phyloP scores from a whole-genome alignment of 1,140 invertebrate species.

The Euura saliciscinereae region DNA sequence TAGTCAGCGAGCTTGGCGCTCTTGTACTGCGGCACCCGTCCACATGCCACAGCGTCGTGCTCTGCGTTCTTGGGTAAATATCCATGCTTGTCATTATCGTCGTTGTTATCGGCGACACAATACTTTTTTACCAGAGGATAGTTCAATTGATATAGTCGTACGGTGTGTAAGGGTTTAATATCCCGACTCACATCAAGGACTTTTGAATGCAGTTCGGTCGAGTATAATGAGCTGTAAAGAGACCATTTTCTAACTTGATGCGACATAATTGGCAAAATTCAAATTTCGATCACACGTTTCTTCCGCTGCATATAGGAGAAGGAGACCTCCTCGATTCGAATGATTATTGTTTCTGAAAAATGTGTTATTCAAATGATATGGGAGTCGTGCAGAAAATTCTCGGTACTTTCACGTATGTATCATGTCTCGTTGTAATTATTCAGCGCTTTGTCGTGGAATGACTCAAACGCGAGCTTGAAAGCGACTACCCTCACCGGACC shows the following conservation, averaged over 20 bases:
- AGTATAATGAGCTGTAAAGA: too few relatives aligned
- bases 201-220: too few relatives aligned
- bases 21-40: slow-evolving; percentile 68
- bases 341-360: slow-evolving; percentile 34
- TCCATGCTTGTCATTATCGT: background rate
- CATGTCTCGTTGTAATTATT: slow-evolving; percentile 40
- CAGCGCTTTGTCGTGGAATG: slow-evolving; percentile 84
- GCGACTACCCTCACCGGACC: slow-evolving; percentile 74
- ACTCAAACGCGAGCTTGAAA: slow-evolving; percentile 79
- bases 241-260: too few relatives aligned
- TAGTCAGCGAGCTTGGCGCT: slow-evolving; percentile 76
- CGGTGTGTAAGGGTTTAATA: too few relatives aligned
- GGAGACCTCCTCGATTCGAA: background rate
- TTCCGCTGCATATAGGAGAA: too few relatives aligned
- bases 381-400: background rate
- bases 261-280: too few relatives aligned
- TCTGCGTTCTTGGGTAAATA: slow-evolving; percentile 66
- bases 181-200: too few relatives aligned
- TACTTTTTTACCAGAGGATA: slow-evolving; percentile 5
- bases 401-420: too few relatives aligned
- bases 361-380: slow-evolving; percentile 12
- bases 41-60: slow-evolving; percentile 69
- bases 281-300: too few relatives aligned
- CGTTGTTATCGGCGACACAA: background rate
- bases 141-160: too few relatives aligned